phyloP scores from a whole-genome alignment of 2,888 invertebrate genomes.

The Arrhopalites spinosus region DNA sequence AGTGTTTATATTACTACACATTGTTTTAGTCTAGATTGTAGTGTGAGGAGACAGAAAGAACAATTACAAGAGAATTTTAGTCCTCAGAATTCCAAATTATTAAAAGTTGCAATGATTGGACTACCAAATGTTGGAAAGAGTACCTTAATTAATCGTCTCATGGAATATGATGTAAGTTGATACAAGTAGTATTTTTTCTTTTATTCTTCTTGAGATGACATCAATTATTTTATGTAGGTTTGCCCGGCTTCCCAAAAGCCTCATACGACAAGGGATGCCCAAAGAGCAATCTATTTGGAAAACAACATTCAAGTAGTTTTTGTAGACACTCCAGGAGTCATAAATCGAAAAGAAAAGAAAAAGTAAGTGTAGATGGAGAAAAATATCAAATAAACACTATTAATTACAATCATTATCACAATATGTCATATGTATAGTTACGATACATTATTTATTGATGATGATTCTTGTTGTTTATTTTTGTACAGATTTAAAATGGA shows the following conservation, averaged over 20 bases:
- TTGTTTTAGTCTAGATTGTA: background rate
- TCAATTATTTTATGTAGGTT: slow-evolving; percentile 65
- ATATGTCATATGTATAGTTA: no score
- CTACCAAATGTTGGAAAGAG: slow-evolving; percentile 96
- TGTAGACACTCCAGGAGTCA: slow-evolving; percentile 91
- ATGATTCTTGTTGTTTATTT: slow-evolving; percentile 57
- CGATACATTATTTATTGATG: slow-evolving; percentile 48
- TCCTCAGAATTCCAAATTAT: slow-evolving; percentile 41
- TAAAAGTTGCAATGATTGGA: slow-evolving; percentile 82
- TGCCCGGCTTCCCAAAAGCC: slow-evolving; percentile 89
- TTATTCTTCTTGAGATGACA: background rate
- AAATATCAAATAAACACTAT: background rate
- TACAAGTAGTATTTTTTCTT: slow-evolving; percentile 9
- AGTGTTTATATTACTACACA: background rate
- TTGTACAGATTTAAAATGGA: slow-evolving; percentile 65
- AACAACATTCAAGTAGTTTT: slow-evolving; percentile 86
- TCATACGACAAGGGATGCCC: slow-evolving; percentile 81
- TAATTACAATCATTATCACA: no score
- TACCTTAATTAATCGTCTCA: slow-evolving; percentile 85
- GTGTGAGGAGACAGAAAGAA: background rate
- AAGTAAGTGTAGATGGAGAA: slow-evolving; percentile 68
- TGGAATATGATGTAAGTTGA: slow-evolving; percentile 71
- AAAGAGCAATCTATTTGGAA: slow-evolving; percentile 73
- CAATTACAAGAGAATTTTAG: no score
- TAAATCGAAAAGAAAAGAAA: slow-evolving; percentile 70